A percentile compares a stretch with the other conserved stretches of the same genome.
phyloP scores from a whole-genome alignment of 2,113 vertebrate species.

The Pteronura brasiliensis region DNA sequence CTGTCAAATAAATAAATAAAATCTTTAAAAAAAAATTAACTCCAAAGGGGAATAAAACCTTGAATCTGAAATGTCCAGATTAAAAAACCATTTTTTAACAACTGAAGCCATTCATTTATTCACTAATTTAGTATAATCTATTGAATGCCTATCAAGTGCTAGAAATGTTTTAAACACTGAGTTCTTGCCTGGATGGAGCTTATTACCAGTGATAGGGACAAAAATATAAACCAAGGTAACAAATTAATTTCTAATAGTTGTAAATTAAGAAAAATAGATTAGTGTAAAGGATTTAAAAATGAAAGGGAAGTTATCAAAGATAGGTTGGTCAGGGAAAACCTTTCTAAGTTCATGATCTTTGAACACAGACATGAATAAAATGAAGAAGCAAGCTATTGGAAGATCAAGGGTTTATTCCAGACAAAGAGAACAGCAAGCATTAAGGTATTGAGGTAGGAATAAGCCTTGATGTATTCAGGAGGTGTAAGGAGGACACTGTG shows the following conservation, averaged over 20 bases:
- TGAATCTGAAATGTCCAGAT: not conserved
- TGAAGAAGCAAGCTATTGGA: not conserved
- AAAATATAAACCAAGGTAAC: not conserved
- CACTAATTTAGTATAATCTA: not conserved
- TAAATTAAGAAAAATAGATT: slow-evolving; percentile 9
- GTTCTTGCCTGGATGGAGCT: not conserved
- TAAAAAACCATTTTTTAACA: not conserved
- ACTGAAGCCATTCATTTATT: not conserved
- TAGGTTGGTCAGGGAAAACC: not conserved
- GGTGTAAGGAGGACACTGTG: not conserved
- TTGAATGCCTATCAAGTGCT: not conserved
- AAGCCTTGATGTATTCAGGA: not conserved
- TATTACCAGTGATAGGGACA: not conserved
- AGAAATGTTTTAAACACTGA: not conserved
- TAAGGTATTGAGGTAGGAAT: not conserved
- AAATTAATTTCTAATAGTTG: not conserved
- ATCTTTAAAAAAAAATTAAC: no score
- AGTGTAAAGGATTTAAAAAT: slow-evolving; percentile 6
- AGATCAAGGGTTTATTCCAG: slow-evolving; percentile 34
- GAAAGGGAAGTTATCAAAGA: not conserved
- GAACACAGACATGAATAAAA: slow-evolving; percentile 43
- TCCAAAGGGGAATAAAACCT: not conserved
- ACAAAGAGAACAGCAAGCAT: slow-evolving; percentile 15
- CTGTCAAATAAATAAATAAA: no score
- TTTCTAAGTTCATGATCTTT: slow-evolving; percentile 45